Percentiles rank a stretch among this genome's conserved stretches.
Evolutionary conservation across 2,888 invertebrate genomes (phyloP).

Genomic region (Agonopterix heracliana): DNA sequence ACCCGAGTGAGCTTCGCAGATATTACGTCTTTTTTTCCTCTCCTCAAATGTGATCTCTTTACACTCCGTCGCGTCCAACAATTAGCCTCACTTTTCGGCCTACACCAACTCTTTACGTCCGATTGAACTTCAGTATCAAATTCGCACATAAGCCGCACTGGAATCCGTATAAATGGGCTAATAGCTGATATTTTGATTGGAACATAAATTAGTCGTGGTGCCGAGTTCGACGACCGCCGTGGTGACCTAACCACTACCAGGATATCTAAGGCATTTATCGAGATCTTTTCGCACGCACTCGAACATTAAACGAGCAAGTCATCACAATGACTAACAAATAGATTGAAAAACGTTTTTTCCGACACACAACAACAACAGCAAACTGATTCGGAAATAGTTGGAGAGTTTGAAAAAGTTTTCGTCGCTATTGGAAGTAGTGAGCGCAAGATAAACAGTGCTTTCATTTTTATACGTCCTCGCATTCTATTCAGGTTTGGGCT

Average conservation of each 20-base stretch:
- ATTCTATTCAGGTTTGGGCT: conserved; percentile 71
- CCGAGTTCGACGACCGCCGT: conserved; percentile 39
- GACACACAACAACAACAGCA: too few relatives aligned
- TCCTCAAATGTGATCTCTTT: conserved; percentile 31
- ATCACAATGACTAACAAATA: conserved; percentile 36
- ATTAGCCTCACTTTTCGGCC: conserved; percentile 31
- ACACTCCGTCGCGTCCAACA: conserved; percentile 37
- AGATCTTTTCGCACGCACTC: conserved; percentile 47
- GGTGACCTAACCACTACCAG: conserved; percentile 42
- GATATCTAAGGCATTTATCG: conserved; percentile 37
- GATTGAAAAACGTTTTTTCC: conserved; percentile 10
- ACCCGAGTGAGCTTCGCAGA: conserved; percentile 35
- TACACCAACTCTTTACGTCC: conserved; percentile 25
- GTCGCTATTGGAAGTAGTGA: neutral
- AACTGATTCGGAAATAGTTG: too few relatives aligned
- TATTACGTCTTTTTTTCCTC: conserved; percentile 32
- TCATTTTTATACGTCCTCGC: conserved; percentile 74
- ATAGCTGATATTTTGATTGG: conserved; percentile 30
- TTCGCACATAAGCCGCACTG: conserved; percentile 3
- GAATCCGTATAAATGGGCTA: conserved; percentile 25
- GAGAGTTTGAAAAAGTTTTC: neutral
- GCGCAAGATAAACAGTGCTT: conserved; percentile 35
- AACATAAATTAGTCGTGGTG: conserved; percentile 16
- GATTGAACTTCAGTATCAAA: conserved; percentile 25
- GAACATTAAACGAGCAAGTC: conserved; percentile 33